phyloP scores from a whole-genome alignment of 1,140 invertebrate genomes.

The Drosophila yakuba region DNA sequence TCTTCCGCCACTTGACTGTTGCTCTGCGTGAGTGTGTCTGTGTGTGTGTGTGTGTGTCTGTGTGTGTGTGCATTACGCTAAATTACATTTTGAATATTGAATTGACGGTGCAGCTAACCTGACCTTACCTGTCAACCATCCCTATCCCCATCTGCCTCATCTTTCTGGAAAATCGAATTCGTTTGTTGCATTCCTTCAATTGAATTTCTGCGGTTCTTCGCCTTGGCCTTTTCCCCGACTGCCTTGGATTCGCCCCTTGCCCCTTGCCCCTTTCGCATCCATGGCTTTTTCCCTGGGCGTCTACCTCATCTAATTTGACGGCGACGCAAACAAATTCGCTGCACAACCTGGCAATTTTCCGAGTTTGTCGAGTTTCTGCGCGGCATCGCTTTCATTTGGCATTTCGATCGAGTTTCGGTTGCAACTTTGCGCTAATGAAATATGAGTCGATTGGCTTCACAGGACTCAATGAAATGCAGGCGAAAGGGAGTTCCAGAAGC shows the following conservation, averaged over 20 bases:
- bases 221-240: neutral
- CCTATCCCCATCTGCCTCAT: no score
- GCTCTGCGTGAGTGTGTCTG: slow-evolving; percentile 41
- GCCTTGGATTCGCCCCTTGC: slow-evolving; percentile 1
- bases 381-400: slow-evolving; percentile 41
- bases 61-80: slow-evolving; percentile 77
- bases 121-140: slow-evolving; percentile 9
- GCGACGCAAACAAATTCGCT: slow-evolving; percentile 48
- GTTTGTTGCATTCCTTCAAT: slow-evolving; percentile 65
- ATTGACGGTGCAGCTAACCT: slow-evolving; percentile 56
- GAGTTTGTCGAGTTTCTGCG: slow-evolving; percentile 33
- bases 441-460: neutral
- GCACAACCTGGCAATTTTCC: slow-evolving; percentile 44
- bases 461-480: no score
- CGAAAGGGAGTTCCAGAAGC: no score
- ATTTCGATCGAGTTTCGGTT: slow-evolving; percentile 5
- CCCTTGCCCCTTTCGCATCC: neutral
- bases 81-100: slow-evolving; percentile 83
- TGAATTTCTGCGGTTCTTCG: slow-evolving; percentile 64
- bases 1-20: slow-evolving; percentile 50
- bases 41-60: slow-evolving; percentile 16
- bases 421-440: slow-evolving; percentile 1
- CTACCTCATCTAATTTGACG: slow-evolving; percentile 36
- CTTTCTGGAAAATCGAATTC: slow-evolving; percentile 54
- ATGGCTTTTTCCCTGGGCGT: neutral